A percentile compares a stretch with the other conserved stretches of the same genome.
Evolutionary conservation across 2,888 invertebrate genomes (phyloP).

Genomic region (Entomobrya multifasciata): DNA sequence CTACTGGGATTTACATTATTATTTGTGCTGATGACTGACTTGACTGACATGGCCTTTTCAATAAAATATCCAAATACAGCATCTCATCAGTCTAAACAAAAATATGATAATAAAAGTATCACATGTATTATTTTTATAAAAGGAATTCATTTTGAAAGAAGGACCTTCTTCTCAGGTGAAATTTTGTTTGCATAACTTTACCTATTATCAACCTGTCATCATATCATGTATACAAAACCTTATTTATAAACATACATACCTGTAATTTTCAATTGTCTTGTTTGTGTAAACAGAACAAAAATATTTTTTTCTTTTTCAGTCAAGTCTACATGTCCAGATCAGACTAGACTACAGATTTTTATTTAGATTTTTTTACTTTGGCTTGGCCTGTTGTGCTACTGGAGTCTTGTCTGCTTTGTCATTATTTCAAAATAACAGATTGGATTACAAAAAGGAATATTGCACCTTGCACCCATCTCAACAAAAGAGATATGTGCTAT

Average conservation of each 20-base stretch:
- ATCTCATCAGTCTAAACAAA: too few relatives aligned
- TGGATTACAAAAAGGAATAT: too few relatives aligned
- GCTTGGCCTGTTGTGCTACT: too few relatives aligned
- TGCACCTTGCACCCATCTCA: slow-evolving; percentile 21
- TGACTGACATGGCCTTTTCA: too few relatives aligned
- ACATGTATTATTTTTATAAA: too few relatives aligned
- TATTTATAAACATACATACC: background rate
- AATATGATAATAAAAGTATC: too few relatives aligned
- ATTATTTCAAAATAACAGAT: background rate
- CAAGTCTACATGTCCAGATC: background rate
- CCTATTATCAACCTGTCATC: slow-evolving; percentile 57
- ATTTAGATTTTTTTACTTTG: background rate
- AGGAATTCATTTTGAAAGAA: background rate
- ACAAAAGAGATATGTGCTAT: background rate
- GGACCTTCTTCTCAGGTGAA: background rate
- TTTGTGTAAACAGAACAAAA: slow-evolving; percentile 15
- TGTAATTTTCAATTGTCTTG: slow-evolving; percentile 18
- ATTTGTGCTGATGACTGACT: too few relatives aligned
- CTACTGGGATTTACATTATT: too few relatives aligned
- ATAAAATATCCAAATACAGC: too few relatives aligned
- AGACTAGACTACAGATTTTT: background rate
- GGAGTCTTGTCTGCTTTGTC: slow-evolving; percentile 5
- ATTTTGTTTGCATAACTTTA: slow-evolving; percentile 49
- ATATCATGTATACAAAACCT: background rate
- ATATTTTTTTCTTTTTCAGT: too few relatives aligned